Base-by-base conservation (phyloP, 2,797 vertebrate genomes). In the Enteromius radiatus region DNA sequence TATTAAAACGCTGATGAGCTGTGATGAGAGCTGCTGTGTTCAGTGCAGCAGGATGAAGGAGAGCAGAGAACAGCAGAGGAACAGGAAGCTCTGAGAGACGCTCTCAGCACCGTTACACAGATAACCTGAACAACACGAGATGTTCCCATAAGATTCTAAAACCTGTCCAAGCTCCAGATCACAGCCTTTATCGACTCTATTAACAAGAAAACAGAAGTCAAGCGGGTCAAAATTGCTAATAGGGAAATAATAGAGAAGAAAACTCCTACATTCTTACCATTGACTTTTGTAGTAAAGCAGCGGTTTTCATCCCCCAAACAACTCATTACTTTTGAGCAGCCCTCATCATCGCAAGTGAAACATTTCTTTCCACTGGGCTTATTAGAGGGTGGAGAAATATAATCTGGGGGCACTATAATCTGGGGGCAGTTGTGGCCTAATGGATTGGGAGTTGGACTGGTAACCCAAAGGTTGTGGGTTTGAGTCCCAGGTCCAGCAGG, bases 91-190 rank as follows among this genome's bases (percentile, higher is more conserved):
- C 31, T 75, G 71, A 49, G 8, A 1, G 26, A 73, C 0, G 17
- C 45, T 73, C 70, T 49, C 2, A 52, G 14, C 69, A 11, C 19
- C 11, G 71, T 74, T 74, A 54, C 70, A 74, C 70, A 36, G 70
- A 10, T 36, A 0, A 2, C 71, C 71, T 3, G 7, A 1, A 5
- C 69, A 71, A 5, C 43, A 71, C 12, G 69, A 19, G 43, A 71
- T 19, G 69, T 28, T 68, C 10, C 36, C 36, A n/a, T 31, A 17
- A 5, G 3, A 8, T 19, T 9, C 23, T 28, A 17, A 4, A 47
- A 31, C 10, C 14, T 3, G 26, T 21, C 12, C 69, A 5, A 9
- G 33, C 23, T 5, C 23, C 31, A 17, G 15, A 19, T 49, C 43
- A 11, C 2, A 14, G 56, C 1, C 56, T 26, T 43, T 6, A 6